Conservation (phyloP, 2,797 vertebrate species). For the Rhinophrynus dorsalis region DNA sequence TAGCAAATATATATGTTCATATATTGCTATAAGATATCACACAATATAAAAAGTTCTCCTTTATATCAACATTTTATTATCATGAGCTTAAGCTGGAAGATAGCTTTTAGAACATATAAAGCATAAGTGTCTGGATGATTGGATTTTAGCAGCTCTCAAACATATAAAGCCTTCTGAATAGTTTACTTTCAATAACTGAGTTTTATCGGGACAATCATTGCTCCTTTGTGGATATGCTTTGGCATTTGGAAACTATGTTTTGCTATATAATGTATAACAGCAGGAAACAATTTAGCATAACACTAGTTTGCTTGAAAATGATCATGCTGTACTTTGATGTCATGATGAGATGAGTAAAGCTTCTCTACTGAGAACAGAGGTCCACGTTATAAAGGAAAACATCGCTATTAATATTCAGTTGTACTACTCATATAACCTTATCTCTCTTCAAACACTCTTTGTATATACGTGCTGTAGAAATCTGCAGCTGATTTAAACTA, state of each 20-base stretch:
- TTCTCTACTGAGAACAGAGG: too few relatives aligned
- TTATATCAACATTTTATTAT: background rate
- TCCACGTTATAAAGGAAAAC: too few relatives aligned
- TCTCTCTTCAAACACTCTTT: too few relatives aligned
- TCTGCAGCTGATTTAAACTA: too few relatives aligned
- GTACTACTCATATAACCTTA: too few relatives aligned
- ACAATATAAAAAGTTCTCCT: background rate
- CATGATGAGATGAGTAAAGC: too few relatives aligned
- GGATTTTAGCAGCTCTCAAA: background rate
- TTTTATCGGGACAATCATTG: background rate
- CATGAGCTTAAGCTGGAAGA: background rate
- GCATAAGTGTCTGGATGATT: too few relatives aligned
- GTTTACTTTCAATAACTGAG: background rate
- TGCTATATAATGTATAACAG: background rate
- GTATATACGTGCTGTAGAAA: too few relatives aligned
- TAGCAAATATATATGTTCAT: too few relatives aligned
- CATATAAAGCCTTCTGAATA: background rate
- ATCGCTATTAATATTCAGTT: too few relatives aligned
- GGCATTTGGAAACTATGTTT: too few relatives aligned
- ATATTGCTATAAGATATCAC: background rate
- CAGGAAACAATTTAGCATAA: background rate
- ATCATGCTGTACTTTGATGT: too few relatives aligned
- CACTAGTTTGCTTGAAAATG: background rate
- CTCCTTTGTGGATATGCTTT: background rate
- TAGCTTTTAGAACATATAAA: background rate